Base-by-base conservation (phyloP, 2,888 invertebrate genomes). In the Ceramica pisi region DNA sequence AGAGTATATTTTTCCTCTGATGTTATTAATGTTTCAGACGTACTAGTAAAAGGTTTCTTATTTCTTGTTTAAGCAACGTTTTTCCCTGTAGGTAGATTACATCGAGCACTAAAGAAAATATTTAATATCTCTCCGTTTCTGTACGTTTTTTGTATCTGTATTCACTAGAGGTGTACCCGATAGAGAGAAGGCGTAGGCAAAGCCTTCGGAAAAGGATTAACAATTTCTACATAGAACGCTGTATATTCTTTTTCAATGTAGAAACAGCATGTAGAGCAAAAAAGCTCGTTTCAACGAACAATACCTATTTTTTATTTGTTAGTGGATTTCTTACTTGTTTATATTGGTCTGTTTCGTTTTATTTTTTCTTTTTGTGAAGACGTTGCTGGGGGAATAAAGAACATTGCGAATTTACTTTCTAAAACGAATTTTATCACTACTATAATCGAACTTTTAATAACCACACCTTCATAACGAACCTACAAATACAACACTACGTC, bases 101-200 rank as follows among this genome's bases (percentile, higher is more conserved):
- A 38, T 67, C 53, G 44, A 57, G 44, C 23, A 64, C 64, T 81
- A 67, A 64, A 81, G 78, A 78, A 81, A 71, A 81, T 79, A 71
- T 78, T 77, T 67, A 60, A 82, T 81, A 77, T 65, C 56, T 64
- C 60, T 56, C 35, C 67, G 38, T 67, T 76, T 81, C 53, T 67
- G 51, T 80, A 46, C 9, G 50, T 48, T 64, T 79, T 80, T 60
- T 67, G 31, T 31, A 31, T 31, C 31, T 81, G 53, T 76, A 66
- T 70, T 63, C 46, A 51, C 38, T 65, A 46, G 77, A 70, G 51
- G 19, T 63, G 69, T 80, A 81, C 26, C 21, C 26, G 57, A 55
- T 60, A 64, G 14, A 50, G 38, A 23, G 50, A 31, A 65, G 63
- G 63, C 41, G 61, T 50, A 46, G 23, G 62, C n/a, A 67, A 51